Evolutionary conservation across 2,888 invertebrate genomes (phyloP).

Genomic region (Eudasyphora cyanicolor): DNA sequence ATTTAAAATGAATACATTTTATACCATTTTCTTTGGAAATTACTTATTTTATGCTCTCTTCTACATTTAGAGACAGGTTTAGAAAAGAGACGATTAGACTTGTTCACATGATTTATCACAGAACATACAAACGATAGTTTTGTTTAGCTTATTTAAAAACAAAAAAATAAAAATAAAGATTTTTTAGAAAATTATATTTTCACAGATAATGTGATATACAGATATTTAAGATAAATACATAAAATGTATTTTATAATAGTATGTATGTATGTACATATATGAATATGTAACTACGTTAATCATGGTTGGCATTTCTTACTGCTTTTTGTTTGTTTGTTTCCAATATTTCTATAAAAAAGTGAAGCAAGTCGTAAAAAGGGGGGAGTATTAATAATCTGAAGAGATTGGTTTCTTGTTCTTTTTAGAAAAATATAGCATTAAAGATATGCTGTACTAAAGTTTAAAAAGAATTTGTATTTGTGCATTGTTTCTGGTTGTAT

Average conservation of each 20-base stretch:
- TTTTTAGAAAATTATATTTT: constrained; percentile 44
- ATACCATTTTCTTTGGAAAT: constrained; percentile 26
- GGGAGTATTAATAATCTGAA: constrained; percentile 46
- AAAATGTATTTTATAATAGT: constrained; percentile 58
- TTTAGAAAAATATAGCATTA: constrained; percentile 64
- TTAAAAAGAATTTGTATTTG: constrained; percentile 51
- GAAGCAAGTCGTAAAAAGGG: constrained; percentile 56
- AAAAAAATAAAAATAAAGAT: constrained; percentile 40
- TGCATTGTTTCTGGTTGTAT: constrained; percentile 40
- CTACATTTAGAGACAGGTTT: constrained; percentile 67
- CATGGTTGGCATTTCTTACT: constrained; percentile 23
- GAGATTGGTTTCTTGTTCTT: constrained; percentile 7
- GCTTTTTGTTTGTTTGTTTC: constrained; percentile 25
- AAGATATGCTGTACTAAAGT: constrained; percentile 59
- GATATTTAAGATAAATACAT: constrained; percentile 71
- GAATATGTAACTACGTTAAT: constrained; percentile 14
- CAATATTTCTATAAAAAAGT: constrained; percentile 60
- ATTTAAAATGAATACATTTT: constrained; percentile 48
- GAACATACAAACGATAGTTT: constrained; percentile 75
- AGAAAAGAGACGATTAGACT: constrained; percentile 36
- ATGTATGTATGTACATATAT: constrained; percentile 47
- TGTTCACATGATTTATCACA: constrained; percentile 73
- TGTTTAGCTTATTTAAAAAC: constrained; percentile 41
- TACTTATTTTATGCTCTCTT: constrained; percentile 38
- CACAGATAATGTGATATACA: constrained; percentile 69